Evolutionary conservation across 2,888 invertebrate species (phyloP).

Genomic region (Metallyticus violacea): DNA sequence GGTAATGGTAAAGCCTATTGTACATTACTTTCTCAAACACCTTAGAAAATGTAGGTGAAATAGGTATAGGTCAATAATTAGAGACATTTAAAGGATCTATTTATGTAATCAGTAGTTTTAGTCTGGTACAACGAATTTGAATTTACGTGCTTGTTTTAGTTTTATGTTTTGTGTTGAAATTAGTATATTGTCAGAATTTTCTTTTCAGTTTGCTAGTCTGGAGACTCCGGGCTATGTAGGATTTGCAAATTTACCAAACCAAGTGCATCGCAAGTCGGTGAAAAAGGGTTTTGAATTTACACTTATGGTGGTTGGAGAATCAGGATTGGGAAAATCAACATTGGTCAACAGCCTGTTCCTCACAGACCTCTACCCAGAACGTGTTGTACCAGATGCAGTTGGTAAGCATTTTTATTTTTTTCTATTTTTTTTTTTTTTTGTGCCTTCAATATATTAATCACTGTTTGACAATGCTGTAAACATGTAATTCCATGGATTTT

Average conservation of each 20-base stretch:
- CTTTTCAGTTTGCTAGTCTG: constrained; percentile 71
- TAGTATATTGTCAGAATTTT: not conserved
- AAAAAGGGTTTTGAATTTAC: constrained; percentile 98
- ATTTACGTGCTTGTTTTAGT: constrained; percentile 18
- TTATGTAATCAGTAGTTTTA: not conserved
- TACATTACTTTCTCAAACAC: too few species aligned
- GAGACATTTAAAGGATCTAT: too few species aligned
- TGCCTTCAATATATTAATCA: not conserved
- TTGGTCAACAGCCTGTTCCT: constrained; percentile 92
- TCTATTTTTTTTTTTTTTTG: not conserved
- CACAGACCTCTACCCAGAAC: constrained; percentile 92
- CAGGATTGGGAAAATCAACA: constrained; percentile 93
- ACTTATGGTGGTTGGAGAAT: constrained; percentile 90
- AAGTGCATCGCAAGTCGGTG: constrained; percentile 94
- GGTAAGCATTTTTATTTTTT: constrained; percentile 54
- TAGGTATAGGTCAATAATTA: too few species aligned
- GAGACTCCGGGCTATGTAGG: constrained; percentile 88
- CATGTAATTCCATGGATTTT: not conserved
- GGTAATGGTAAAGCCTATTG: too few species aligned
- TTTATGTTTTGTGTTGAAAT: not conserved
- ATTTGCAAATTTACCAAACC: constrained; percentile 93
- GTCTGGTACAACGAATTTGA: constrained; percentile 19
- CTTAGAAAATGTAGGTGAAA: too few species aligned
- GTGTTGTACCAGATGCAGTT: constrained; percentile 82
- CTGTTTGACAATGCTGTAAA: not conserved